Evolutionary conservation across 1,140 invertebrate species (phyloP).

Genomic region (Caenorhabditis brenneri): DNA sequence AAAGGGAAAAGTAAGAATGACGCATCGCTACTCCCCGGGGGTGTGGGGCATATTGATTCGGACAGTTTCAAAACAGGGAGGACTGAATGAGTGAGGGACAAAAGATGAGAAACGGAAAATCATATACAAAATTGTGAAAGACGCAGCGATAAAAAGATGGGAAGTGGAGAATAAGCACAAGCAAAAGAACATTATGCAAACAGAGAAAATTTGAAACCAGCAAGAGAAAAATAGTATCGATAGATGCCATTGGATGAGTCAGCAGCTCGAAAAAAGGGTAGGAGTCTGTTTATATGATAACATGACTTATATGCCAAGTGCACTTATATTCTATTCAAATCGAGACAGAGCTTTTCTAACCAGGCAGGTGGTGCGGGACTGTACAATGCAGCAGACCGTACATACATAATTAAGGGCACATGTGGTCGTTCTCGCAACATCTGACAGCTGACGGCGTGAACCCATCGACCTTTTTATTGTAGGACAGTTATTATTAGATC

Average conservation of each 20-base stretch:
- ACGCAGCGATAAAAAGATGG: background rate
- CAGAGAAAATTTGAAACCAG: constrained; percentile 6
- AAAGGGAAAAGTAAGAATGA: constrained; percentile 10
- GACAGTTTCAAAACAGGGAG: constrained; percentile 19
- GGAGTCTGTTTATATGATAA: background rate
- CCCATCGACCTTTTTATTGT: constrained; percentile 9
- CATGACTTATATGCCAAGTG: background rate
- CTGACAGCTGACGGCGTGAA: constrained; percentile 33
- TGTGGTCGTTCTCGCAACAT: background rate
- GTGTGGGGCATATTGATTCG: constrained; percentile 24
- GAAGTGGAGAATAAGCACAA: background rate
- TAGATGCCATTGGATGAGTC: constrained; percentile 3
- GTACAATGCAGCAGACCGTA: background rate
- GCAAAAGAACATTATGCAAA: constrained; percentile 33
- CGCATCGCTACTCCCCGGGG: constrained; percentile 11
- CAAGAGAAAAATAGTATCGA: background rate
- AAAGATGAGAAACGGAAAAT: background rate
- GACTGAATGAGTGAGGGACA: background rate
- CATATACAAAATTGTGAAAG: background rate
- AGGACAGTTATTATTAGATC: constrained; percentile 3
- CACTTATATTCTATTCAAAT: background rate
- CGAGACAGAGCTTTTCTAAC: background rate
- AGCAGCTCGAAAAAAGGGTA: background rate
- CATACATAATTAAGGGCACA: constrained; percentile 26
- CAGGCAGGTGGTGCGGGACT: background rate